These are phyloP conservation scores for Adela reaumurella DNA, from an alignment of 2,888 invertebrate genomes.

Conservation along the genomic window DNA sequence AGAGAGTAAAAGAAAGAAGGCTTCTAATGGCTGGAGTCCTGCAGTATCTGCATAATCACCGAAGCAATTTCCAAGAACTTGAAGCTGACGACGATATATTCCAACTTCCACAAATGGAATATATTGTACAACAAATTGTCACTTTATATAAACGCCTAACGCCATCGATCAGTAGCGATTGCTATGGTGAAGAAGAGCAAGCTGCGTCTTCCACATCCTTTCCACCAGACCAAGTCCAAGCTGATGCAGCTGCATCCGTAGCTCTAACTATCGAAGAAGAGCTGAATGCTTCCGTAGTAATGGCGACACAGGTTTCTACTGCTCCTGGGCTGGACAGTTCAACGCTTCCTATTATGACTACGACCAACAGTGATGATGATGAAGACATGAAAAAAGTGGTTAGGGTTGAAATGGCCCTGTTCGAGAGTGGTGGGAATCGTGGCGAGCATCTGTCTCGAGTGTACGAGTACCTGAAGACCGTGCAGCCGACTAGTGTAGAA, in stretches of 20 bases:
- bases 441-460: background rate
- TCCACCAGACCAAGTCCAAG: no score
- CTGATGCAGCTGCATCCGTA: no score
- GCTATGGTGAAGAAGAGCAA: no score
- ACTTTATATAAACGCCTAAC: background rate
- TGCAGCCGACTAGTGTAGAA: background rate
- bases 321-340: no score
- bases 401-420: background rate
- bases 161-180: background rate
- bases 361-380: background rate
- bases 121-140: background rate
- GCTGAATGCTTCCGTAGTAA: background rate
- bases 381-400: background rate
- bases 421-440: background rate
- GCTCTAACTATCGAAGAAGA: background rate
- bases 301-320: no score
- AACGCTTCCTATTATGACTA: no score
- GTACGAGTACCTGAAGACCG: background rate
- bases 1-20: background rate
- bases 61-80: background rate
- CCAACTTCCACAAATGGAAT: background rate
- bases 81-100: background rate
- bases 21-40: background rate
- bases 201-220: background rate
- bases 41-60: background rate